Evolutionary conservation across 2,888 invertebrate species (phyloP).

Genomic region (Tipula lateralis): DNA sequence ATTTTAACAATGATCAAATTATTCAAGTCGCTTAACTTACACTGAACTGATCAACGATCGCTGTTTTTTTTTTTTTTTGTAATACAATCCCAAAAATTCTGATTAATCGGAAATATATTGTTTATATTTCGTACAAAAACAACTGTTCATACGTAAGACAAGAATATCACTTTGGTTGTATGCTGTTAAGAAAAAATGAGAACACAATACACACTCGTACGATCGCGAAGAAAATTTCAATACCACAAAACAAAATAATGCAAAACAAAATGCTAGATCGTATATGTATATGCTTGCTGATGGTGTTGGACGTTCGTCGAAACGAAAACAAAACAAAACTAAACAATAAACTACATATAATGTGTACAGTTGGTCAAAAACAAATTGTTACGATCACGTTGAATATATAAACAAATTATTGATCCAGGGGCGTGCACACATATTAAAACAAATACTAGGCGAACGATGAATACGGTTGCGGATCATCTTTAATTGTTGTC

Average conservation of each 20-base stretch:
- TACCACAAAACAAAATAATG: not conserved
- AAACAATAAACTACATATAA: not conserved
- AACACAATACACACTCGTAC: not conserved
- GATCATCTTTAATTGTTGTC: not conserved
- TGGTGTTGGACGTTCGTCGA: not conserved
- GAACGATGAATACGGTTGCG: not conserved
- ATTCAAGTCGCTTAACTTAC: not conserved
- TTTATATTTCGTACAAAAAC: not conserved
- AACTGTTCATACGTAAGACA: not conserved
- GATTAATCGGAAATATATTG: not conserved
- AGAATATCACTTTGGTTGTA: not conserved
- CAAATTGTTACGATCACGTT: not conserved
- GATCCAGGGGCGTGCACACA: not conserved
- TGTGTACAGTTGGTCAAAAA: not conserved
- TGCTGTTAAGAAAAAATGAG: not conserved
- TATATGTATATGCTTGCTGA: not conserved
- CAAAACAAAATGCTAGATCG: not conserved
- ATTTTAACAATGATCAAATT: not conserved
- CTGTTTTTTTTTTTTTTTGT: not conserved
- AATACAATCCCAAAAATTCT: not conserved
- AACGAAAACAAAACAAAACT: not conserved
- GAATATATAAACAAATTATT: not conserved
- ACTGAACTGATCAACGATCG: not conserved
- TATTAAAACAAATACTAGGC: not conserved
- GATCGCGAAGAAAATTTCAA: not conserved